Percentiles rank a stretch among this genome's conserved stretches.
Evolutionary conservation across 1,140 invertebrate species (phyloP).

Genomic region (Bicyclus anynana): DNA sequence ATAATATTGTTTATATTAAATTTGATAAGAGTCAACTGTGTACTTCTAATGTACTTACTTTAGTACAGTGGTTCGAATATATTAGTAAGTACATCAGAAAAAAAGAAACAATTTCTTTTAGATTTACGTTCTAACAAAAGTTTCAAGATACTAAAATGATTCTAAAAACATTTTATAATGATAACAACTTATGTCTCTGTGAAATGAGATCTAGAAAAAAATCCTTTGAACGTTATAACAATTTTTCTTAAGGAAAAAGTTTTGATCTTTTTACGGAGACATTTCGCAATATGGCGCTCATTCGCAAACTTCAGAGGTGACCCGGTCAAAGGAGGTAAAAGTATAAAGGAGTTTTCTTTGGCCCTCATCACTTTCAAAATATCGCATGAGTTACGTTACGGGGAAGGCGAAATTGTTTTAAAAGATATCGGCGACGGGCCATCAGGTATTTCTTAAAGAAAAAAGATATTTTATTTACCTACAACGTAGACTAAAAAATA

Average conservation of each 20-base stretch:
- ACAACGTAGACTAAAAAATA: too few relatives aligned
- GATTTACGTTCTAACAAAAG: too few relatives aligned
- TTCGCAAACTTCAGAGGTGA: slow-evolving; percentile 38
- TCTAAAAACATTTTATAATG: neutral
- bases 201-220: slow-evolving; percentile 14
- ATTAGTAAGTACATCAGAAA: too few relatives aligned
- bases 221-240: slow-evolving; percentile 36
- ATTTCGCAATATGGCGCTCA: slow-evolving; percentile 44
- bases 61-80: too few relatives aligned
- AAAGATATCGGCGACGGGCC: slow-evolving; percentile 12
- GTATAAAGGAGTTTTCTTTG: slow-evolving; percentile 31
- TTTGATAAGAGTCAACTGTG: too few relatives aligned
- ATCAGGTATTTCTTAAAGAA: slow-evolving; percentile 9
- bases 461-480: neutral
- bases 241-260: slow-evolving; percentile 44
- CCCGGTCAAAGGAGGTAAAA: slow-evolving; percentile 25
- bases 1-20: too few relatives aligned
- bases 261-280: slow-evolving; percentile 48
- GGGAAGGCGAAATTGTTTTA: slow-evolving; percentile 26
- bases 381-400: slow-evolving; percentile 28
- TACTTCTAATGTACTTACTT: too few relatives aligned
- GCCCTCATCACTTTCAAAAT: slow-evolving; percentile 27
- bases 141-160: neutral
- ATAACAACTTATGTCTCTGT: neutral
- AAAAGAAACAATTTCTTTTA: too few relatives aligned